Base-by-base conservation (phyloP, 2,113 vertebrate species). In the Labrus mixtus region DNA sequence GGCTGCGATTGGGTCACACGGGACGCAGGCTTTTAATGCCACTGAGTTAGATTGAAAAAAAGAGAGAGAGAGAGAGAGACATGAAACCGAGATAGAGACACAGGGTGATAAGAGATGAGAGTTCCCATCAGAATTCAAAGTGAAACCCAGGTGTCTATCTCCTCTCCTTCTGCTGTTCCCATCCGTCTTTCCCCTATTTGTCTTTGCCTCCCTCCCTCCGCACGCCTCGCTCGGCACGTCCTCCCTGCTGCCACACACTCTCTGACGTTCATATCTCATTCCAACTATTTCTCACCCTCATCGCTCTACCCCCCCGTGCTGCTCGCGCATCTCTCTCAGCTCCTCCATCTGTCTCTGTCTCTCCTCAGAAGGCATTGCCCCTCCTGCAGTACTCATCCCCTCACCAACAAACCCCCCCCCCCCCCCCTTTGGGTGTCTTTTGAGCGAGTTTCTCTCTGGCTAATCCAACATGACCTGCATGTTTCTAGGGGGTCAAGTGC, bases 261-360 rank as follows among this genome's bases (percentile, higher is more conserved):
- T 68, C 13, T 45, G 36, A 41, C 25, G 16, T 68, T 63, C 80
- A 59, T 60, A 50, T 81, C 53, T 84, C 51, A 74, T 55, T 65
- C 51, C 50, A 54, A 55, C 69, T 33, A n/a, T 72, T 76, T 73
- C 55, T 85, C 60, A 55, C 50, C 36, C 15, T 20, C n/a, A 8
- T 59, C 66, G 69, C 60, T 60, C 69, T 22, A 33, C 39, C 39
- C 39, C 17, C 43, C 48, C 54, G 50, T 11, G 4, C 62, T 62
- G 15, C 48, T 45, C 5, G 2, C 48, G 57, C 59, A 22, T 74
- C 60, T 57, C 16, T 69, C 53, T 56, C 57, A 51, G 37, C 58
- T 81, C 48, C 45, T 76, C 61, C 69, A 45, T 80, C 68, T 53
- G 57, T 78, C 68, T 73, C 59, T 55, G 69, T 66, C 62, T 72